phyloP scores from a whole-genome alignment of 2,113 vertebrate genomes.

The Panthera uncia region DNA sequence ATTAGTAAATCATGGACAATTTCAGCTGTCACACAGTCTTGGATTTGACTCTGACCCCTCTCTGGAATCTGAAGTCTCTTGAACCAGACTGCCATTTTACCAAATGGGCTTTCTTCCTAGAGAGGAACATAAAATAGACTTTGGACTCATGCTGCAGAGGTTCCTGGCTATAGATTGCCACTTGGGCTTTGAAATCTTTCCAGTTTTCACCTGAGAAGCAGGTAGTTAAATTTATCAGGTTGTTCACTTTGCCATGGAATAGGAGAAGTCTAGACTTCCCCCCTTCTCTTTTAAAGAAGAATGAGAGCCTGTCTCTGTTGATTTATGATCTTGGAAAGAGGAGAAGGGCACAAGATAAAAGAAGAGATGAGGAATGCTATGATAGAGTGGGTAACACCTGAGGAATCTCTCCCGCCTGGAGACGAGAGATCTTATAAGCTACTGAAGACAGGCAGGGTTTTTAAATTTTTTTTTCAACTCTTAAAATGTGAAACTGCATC shows the following conservation, averaged over 20 bases:
- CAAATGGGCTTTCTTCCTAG: constrained; percentile 42
- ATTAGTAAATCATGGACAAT: constrained; percentile 80
- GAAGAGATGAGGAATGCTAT: constrained; percentile 48
- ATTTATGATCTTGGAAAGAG: constrained; percentile 70
- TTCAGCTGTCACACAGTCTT: constrained; percentile 78
- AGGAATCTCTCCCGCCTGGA: constrained; percentile 41
- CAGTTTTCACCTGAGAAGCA: constrained; percentile 13
- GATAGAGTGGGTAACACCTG: constrained; percentile 60
- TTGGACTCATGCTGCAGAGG: background rate
- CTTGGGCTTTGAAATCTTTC: constrained; percentile 3
- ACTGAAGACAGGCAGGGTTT: constrained; percentile 51
- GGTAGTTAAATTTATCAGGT: constrained; percentile 27
- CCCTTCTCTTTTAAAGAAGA: constrained; percentile 42
- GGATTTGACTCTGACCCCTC: constrained; percentile 78
- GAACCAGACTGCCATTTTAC: constrained; percentile 61
- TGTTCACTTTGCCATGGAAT: background rate
- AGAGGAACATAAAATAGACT: constrained; percentile 14
- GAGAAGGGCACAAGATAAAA: constrained; percentile 74
- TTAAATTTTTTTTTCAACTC: background rate
- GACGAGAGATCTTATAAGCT: constrained; percentile 59
- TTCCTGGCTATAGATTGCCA: background rate
- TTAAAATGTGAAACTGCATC: constrained; percentile 55
- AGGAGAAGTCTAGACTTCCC: constrained; percentile 52
- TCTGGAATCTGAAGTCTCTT: constrained; percentile 61
- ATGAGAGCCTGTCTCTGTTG: constrained; percentile 56